Base-by-base conservation (phyloP, 2,888 invertebrate species). In the Hermaeophaga mercurialis region DNA sequence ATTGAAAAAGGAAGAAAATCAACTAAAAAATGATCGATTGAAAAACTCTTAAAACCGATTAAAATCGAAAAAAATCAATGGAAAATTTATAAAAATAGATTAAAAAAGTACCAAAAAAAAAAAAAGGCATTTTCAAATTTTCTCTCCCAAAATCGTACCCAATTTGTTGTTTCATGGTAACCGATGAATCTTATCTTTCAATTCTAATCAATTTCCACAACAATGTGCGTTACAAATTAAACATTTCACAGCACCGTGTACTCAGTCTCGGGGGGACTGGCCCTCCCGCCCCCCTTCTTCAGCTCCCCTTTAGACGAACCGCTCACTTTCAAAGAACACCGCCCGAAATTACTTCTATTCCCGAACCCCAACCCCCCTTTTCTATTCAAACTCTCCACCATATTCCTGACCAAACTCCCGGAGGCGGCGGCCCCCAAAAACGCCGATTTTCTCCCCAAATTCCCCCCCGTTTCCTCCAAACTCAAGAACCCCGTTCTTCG, bases 331-430 rank as follows among this genome's bases (percentile, higher is more conserved):
- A 78, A 60, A 3, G 77, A 77, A 56, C 76, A 73, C 59, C 77
- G 59, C 1, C 76, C 78, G 52, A 70, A 77, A 11, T 68, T 62
- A 18, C 64, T 63, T 14, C 77, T 64, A 34, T 63, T 69, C 3
- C 71, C 66, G 28, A 75, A 72, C 18, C 66, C 68, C 15, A 72
- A 60, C 11, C 65, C 68, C 14, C 75, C 76, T 54, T 73, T 75
- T 12, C 71, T 63, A 65, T 78, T 78, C 31, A 78, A 66, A 41
- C 70, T 75, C 34, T 78, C 76, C 38, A 78, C 76, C 38, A 78
- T 76, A 59, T 71, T 76, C 56, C 69, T 70, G 8, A 78, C 78
- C 11, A 77, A 58, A 63, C 70, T 74, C 2, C 63, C 59, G 3
- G 61, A 57, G 11, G 49, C 26, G 9, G 58, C 44, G 5, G 52